A percentile compares a stretch with the other conserved stretches of the same genome.
Conservation (phyloP, 35 echinoderm and acorn worm genomes). For the Heliocidaris tuberculata region DNA sequence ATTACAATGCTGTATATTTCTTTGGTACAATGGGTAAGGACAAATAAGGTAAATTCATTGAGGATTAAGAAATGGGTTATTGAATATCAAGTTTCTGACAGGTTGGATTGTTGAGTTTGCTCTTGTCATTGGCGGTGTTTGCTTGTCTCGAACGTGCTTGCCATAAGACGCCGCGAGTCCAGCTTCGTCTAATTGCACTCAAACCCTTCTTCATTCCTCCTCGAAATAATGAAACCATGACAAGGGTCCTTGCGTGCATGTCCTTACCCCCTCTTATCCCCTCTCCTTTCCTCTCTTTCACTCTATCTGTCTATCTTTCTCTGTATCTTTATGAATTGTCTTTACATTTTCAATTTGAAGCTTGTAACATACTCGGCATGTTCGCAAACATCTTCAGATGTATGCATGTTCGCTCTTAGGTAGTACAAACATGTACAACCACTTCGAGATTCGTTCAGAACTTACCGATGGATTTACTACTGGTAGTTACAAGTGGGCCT, state of each 20-base stretch:
- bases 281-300: too few relatives aligned
- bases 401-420: not conserved
- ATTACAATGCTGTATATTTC: not conserved
- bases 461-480: not conserved
- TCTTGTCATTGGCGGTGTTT: not conserved
- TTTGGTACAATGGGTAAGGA: not conserved
- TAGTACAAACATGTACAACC: not conserved
- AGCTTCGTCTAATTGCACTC: not conserved
- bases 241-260: not conserved
- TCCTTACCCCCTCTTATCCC: not conserved
- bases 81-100: slow-evolving; percentile 12
- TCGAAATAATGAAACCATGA: not conserved
- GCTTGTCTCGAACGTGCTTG: not conserved
- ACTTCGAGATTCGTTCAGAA: not conserved
- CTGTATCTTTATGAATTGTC: not conserved
- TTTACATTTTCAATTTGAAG: not conserved
- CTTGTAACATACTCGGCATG: not conserved
- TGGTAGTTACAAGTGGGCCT: not conserved
- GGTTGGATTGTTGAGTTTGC: not conserved
- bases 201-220: not conserved
- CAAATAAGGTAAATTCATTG: not conserved
- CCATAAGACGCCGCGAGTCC: not conserved
- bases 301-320: too few relatives aligned
- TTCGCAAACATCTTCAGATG: not conserved
- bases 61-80: not conserved